Base-by-base conservation (phyloP, 2,888 invertebrate species). In the Nomada flava region DNA sequence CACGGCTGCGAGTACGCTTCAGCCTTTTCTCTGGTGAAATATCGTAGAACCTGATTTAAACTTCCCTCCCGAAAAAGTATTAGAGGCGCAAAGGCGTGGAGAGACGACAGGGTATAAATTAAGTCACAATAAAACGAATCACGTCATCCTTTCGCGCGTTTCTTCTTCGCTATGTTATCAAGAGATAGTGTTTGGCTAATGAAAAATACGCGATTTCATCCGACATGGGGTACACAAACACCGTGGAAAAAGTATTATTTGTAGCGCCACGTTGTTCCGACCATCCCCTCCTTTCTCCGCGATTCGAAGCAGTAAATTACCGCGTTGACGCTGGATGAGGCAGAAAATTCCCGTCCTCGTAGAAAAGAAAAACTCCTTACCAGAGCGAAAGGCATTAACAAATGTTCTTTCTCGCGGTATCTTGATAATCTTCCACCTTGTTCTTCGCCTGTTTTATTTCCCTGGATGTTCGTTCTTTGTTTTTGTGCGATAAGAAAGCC, bases 1-100 rank as follows among this genome's bases (percentile, higher is more conserved):
- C 78, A 64, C 69, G 62, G 36, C 69, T 70, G 64, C 76, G 64
- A 23, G 78, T n/a, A 59, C 84, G 79, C 79, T 82, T 84, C 73
- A 67, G 59, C 60, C 79, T 73, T 63, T 79, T 79, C 74, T 29
- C 70, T 47, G 50, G 70, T 82, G 71, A 87, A 82, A 86, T 86
- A 86, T 87, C 85, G 87, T 59, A 29, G 65, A 69, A 76, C 63
- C 78, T 78, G 86, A 86, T 86, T 80, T 80, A 86, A 84, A 81
- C 84, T 86, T 9, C 15, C 44, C 50, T 26, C 47, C 55, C 47
- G 13, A 76, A 76, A 70, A 79, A 71, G 62, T 23, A 63, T 23
- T 23, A 15, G 15, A 3, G 13, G n/a, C 18, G 68, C 55, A 52
- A 71, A 75, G 77, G 63, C 59, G 57, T 52, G 62, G 47, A 18